Percentiles rank a stretch among this genome's conserved stretches.
Conservation (phyloP, 2,113 vertebrate genomes). For the Microcebus ravelobensis region DNA sequence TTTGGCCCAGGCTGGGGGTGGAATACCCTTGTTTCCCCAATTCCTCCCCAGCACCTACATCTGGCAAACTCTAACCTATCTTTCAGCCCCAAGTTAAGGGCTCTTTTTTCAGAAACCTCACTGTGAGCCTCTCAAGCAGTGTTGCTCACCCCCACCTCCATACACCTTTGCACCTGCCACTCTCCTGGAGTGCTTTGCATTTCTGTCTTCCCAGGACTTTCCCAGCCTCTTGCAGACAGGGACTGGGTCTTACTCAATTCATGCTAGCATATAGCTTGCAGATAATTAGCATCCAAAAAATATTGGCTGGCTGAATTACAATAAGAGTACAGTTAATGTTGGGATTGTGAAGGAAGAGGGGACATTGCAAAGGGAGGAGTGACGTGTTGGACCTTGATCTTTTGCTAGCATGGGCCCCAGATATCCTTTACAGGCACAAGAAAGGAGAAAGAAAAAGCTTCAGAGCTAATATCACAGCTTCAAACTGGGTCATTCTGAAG, state of each 20-base stretch:
- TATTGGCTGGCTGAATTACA: background rate
- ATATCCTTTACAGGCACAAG: background rate
- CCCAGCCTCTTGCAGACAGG: background rate
- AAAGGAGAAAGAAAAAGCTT: conserved; percentile 32
- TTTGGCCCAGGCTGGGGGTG: background rate
- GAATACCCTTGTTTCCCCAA: background rate
- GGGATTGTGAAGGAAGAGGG: background rate
- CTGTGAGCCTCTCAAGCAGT: background rate
- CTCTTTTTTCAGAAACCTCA: background rate
- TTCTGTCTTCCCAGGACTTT: background rate
- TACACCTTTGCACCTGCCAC: background rate
- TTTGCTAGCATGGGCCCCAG: background rate
- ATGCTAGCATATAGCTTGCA: background rate
- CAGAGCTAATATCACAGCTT: conserved; percentile 26
- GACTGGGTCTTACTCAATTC: background rate
- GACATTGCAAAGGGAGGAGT: background rate
- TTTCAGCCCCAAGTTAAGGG: background rate
- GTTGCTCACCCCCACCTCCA: background rate
- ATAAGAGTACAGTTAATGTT: background rate
- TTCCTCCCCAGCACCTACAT: background rate
- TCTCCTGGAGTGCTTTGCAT: background rate
- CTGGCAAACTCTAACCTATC: background rate
- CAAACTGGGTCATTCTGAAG: conserved; percentile 52
- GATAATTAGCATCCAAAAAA: background rate
- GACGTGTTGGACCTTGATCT: background rate